These are phyloP conservation scores for Arenicola marina DNA, from an alignment of 2,888 invertebrate species.

Conservation along the genomic window DNA sequence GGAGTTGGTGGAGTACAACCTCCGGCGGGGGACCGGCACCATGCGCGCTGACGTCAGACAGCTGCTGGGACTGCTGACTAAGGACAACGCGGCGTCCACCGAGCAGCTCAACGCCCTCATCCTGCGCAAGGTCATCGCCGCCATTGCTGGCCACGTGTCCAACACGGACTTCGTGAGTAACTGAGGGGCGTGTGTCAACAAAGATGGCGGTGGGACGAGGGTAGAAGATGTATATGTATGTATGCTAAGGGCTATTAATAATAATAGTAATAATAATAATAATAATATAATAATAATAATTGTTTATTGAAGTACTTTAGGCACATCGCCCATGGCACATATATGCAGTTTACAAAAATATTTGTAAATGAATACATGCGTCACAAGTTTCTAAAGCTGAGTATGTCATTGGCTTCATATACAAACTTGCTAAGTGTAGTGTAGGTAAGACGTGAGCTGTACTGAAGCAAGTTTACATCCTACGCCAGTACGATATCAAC, in stretches of 20 bases:
- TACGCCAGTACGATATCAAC: no score
- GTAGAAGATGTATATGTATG: background rate
- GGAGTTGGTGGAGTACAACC: slow-evolving; percentile 86
- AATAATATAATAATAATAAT: background rate
- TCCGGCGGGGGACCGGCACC: slow-evolving; percentile 75
- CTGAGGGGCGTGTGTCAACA: background rate
- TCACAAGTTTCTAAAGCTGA: no score
- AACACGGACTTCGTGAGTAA: slow-evolving; percentile 69
- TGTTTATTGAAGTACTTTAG: background rate
- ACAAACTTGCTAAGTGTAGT: no score
- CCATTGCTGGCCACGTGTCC: slow-evolving; percentile 66
- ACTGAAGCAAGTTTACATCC: no score
- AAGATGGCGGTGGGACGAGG: background rate
- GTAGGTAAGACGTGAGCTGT: no score
- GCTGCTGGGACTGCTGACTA: slow-evolving; percentile 83
- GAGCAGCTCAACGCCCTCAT: slow-evolving; percentile 82
- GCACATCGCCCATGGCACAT: no score
- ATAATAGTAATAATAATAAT: background rate
- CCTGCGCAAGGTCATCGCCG: slow-evolving; percentile 74
- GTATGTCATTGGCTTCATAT: no score
- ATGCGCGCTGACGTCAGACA: slow-evolving; percentile 85
- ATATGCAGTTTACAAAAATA: no score
- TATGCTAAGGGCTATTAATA: background rate
- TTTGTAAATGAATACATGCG: no score
- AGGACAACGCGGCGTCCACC: slow-evolving; percentile 82